These are phyloP conservation scores for Spinus olivaceus DNA, from an alignment of 2,797 vertebrate genomes.

Conservation along the genomic window DNA sequence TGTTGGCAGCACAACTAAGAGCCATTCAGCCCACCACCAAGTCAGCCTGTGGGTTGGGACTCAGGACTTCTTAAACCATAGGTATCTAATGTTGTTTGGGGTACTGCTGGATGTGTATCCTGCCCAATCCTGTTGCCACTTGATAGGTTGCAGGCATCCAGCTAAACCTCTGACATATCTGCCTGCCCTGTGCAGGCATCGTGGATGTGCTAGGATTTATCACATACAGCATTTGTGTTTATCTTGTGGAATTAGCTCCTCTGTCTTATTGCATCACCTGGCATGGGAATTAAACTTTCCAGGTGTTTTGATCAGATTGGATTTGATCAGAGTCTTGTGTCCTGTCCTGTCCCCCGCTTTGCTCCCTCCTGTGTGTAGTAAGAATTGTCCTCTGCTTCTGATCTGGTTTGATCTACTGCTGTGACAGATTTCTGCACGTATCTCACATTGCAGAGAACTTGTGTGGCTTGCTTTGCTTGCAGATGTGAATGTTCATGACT, in stretches of 20 bases:
- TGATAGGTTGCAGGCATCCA: background rate
- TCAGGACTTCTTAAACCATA: background rate
- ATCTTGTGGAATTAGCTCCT: background rate
- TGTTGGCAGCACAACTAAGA: background rate
- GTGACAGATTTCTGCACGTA: background rate
- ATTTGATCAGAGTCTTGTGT: background rate
- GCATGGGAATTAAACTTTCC: background rate
- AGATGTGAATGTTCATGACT: background rate
- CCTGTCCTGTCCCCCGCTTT: background rate
- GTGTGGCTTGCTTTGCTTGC: background rate
- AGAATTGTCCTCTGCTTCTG: background rate
- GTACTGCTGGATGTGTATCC: background rate
- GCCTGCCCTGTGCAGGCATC: background rate
- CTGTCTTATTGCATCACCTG: background rate
- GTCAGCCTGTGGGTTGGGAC: background rate
- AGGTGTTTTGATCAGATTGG: background rate
- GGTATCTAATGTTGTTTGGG: background rate
- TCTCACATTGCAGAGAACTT: background rate
- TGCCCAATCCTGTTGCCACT: background rate
- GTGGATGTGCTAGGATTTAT: background rate
- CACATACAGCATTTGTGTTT: background rate
- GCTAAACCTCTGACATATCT: background rate
- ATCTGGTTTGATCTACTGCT: background rate
- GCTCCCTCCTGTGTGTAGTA: background rate
- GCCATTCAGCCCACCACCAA: background rate